phyloP scores from a whole-genome alignment of 2,888 invertebrate species.

The Drosophila helvetica region DNA sequence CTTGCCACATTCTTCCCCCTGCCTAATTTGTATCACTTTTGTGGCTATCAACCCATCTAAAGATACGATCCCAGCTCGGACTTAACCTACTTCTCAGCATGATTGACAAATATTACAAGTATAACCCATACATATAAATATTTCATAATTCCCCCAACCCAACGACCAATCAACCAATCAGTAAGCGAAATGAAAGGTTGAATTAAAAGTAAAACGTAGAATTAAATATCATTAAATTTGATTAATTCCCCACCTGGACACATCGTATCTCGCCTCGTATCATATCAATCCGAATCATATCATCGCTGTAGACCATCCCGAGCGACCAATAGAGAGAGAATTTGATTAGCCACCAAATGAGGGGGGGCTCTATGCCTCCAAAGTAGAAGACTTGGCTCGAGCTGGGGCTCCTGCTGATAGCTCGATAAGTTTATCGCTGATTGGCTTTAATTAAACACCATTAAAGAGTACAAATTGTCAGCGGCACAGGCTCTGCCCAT shows the following conservation, averaged over 20 bases:
- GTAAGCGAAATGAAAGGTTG: background rate
- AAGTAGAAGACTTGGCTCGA: conserved; percentile 26
- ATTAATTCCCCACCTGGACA: conserved; percentile 71
- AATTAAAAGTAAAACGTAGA: conserved; percentile 42
- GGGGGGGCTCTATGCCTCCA: conserved; percentile 13
- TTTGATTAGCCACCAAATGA: conserved; percentile 62
- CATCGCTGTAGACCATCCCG: conserved; percentile 23
- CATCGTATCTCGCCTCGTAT: conserved; percentile 49
- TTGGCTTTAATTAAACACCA: conserved; percentile 79
- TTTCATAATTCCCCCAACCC: conserved; percentile 18
- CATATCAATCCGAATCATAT: conserved; percentile 26
- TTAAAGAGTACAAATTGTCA: conserved; percentile 74
- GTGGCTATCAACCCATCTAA: background rate
- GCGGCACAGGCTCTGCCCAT: conserved; percentile 54
- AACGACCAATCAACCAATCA: conserved; percentile 4
- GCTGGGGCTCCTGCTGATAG: conserved; percentile 67
- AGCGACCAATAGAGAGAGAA: conserved; percentile 29
- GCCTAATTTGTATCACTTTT: background rate
- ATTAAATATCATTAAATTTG: conserved; percentile 79
- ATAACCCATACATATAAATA: conserved; percentile 11
- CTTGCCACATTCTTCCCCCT: background rate
- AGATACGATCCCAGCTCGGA: conserved; percentile 8
- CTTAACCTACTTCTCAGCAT: conserved; percentile 35
- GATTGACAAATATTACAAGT: conserved; percentile 48
- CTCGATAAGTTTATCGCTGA: conserved; percentile 68